Evolutionary conservation across 2,888 invertebrate species (phyloP).

Genomic region (Drosophila putrida): DNA sequence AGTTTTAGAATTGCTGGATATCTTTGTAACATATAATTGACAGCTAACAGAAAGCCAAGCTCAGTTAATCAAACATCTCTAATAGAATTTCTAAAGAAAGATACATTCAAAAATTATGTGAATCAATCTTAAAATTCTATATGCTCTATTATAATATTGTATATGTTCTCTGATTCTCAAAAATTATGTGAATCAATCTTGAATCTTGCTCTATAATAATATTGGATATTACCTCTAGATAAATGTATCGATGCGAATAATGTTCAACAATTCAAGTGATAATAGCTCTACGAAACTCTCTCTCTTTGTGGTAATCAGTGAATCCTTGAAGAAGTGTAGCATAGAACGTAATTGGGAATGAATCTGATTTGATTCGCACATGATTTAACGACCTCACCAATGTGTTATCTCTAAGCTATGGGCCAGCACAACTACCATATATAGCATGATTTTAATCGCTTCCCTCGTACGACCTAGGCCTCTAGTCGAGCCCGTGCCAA

Average conservation of each 20-base stretch:
- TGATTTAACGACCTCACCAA: slow-evolving; percentile 45
- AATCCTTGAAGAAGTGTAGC: not conserved
- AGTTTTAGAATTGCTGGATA: too few species aligned
- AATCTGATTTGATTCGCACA: slow-evolving; percentile 19
- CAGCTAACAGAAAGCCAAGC: too few species aligned
- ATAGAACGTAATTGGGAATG: slow-evolving; percentile 7
- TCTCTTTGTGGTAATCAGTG: not conserved
- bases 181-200: too few species aligned
- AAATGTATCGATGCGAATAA: not conserved
- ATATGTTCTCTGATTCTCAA: too few species aligned
- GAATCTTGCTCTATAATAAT: too few species aligned
- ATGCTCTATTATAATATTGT: too few species aligned
- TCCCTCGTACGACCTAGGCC: slow-evolving; percentile 37
- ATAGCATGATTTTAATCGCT: slow-evolving; percentile 32
- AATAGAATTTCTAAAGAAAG: too few species aligned
- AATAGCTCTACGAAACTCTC: not conserved
- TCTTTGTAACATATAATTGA: too few species aligned
- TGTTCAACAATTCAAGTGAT: not conserved
- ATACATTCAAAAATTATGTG: too few species aligned
- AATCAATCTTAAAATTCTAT: too few species aligned
- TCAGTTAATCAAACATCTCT: too few species aligned
- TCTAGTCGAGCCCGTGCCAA: slow-evolving; percentile 3
- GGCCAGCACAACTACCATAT: slow-evolving; percentile 18
- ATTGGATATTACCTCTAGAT: not conserved
- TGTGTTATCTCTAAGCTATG: slow-evolving; percentile 30